Evolutionary conservation across 1,140 invertebrate genomes (phyloP), one percentile per base, ranked within the genome.

Genomic region (Hestina assimilis): DNA sequence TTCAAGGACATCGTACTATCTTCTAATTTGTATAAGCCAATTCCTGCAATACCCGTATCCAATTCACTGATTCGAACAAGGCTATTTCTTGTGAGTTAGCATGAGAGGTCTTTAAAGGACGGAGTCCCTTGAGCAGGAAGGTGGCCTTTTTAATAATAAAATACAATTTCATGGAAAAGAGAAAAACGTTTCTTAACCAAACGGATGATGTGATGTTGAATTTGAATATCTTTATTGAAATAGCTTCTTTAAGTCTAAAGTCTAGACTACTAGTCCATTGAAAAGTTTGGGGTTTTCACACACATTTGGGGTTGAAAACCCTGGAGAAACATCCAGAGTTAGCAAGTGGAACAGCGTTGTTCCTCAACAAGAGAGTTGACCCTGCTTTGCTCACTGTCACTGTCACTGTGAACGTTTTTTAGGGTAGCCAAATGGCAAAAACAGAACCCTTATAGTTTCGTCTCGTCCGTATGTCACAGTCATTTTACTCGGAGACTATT

Each of bases 371-470:
- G 43, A 60, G 19, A 60, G 58, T 60, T 20, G 51, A 60, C 11
- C 58, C 48, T 12, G n/a, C 58, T 48, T 60, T 60, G 45, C 42
- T 45, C 14, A 60, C 24, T 48, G 6, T 60, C 20, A 19, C 42
- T 53, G 51, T n/a, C n/a, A n/a, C n/a, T n/a, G 51, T 20, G 45
- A 61, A 55, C 51, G 51, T 55, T 61, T 51, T 50, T 55, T 61
- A n/a, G n/a, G n/a, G n/a, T n/a, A n/a, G n/a, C n/a, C n/a, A n/a
- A n/a, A n/a, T n/a, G n/a, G n/a, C n/a, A n/a, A n/a, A n/a, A n/a
- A n/a, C n/a, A n/a, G n/a, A n/a, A n/a, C n/a, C n/a, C n/a, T n/a
- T n/a, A n/a, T n/a, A n/a, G n/a, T n/a, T n/a, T n/a, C n/a, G n/a
- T n/a, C n/a, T n/a, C n/a, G n/a, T n/a, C n/a, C n/a, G n/a, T n/a